Evolutionary conservation across 2,113 vertebrate species (phyloP), one percentile per base, ranked within the genome.

Genomic region (Thinocorus orbignyianus): DNA sequence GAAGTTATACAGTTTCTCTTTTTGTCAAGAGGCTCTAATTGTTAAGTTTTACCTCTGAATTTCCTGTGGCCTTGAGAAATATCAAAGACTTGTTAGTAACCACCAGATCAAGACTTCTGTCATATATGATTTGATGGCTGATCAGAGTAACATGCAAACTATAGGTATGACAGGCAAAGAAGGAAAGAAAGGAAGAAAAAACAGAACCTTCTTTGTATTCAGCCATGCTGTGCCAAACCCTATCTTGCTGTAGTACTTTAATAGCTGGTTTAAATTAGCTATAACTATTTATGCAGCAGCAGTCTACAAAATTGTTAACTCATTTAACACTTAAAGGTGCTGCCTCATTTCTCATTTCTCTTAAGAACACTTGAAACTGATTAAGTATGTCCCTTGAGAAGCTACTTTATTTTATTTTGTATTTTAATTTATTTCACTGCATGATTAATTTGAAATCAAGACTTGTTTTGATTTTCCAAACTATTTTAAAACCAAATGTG

Each of bases 381-480:
- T 94, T 92, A 91, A 91, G 76, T 18, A 51, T 51, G 74, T 93
- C 91, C 81, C 79, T 88, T 66, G 78, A 81, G 73, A 84, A 96
- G 22, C 33, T 90, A 65, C 49, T 89, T 95, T 24, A 93, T 88
- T 93, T 93, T 96, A 95, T 95, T 94, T 83, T 87, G 70, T 92
- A 88, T 91, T 93, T 97, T 90, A 91, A 94, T 87, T 68, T 91
- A 80, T 97, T 96, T 94, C 39, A 82, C 31, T 88, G 93, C 60
- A 90, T 97, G 92, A 96, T 93, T 92, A 90, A 87, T 86, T 87
- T 90, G 86, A 93, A 92, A 94, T 97, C 83, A 94, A 95, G 90
- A 72, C 54, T 87, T 96, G 91, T 95, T 95, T 88, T 96, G 84
- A 93, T 95, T 95, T 93, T 94, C 69, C n/a, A 88, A 73, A 93